A percentile compares a stretch with the other conserved stretches of the same genome.
Conservation (phyloP, 2,888 invertebrate genomes). For the Lepetodrilus schrolli region DNA sequence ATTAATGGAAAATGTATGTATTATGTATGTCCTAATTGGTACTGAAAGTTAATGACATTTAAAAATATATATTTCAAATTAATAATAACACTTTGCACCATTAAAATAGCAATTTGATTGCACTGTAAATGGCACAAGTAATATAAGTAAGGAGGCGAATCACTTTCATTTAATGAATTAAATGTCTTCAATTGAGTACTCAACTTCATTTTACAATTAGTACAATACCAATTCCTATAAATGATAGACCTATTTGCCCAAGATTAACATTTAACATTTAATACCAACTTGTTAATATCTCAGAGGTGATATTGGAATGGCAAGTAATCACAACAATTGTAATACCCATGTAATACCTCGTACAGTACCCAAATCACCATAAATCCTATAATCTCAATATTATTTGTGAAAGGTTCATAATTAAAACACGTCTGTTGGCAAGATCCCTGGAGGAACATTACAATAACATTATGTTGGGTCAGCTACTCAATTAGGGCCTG, state of each 20-base stretch:
- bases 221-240: not conserved
- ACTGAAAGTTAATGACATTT: too few relatives aligned
- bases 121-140: too few relatives aligned
- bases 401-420: constrained; percentile 7
- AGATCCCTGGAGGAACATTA: not conserved
- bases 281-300: not conserved
- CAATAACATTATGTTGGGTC: constrained; percentile 4
- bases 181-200: not conserved
- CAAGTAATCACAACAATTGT: constrained; percentile 5
- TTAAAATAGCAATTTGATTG: too few relatives aligned
- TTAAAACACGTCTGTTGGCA: constrained; percentile 1
- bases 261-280: not conserved
- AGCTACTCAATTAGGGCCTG: too few relatives aligned
- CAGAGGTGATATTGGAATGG: not conserved
- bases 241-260: not conserved
- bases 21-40: too few relatives aligned
- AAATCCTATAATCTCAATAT: constrained; percentile 24
- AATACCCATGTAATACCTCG: not conserved
- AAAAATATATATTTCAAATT: too few relatives aligned
- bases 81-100: too few relatives aligned
- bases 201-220: not conserved
- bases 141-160: not conserved
- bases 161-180: constrained; percentile 2
- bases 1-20: too few relatives aligned
- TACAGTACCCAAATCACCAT: constrained; percentile 9